Conservation (phyloP, 2,113 vertebrate genomes). For the Danio rerio region GRCz12tu NC_133196.1:24784501-24785000, state of each 20-base stretch:
- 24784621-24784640: background rate
- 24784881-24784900: background rate
- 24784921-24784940: constrained; percentile 22
- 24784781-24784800: constrained; percentile 57
- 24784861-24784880: background rate
- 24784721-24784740: background rate
- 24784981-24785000: constrained; percentile 42
- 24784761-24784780: constrained; percentile 72
- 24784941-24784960: constrained; percentile 30
- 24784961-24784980: constrained; percentile 49
- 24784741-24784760: constrained; percentile 55
- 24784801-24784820: constrained; percentile 65
- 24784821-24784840: constrained; percentile 28
- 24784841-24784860: constrained; percentile 28
- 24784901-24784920: background rate
- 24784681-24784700: background rate
- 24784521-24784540: too few species aligned
- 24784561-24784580: too few species aligned
- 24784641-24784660: background rate
- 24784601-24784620: background rate
- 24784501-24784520: too few species aligned
- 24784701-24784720: background rate
- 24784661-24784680: background rate
- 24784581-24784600: too few species aligned
- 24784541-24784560: too few species aligned